These are phyloP conservation scores for Melipona beecheii DNA, from an alignment of 2,888 invertebrate genomes.

Conservation along the genomic window DNA sequence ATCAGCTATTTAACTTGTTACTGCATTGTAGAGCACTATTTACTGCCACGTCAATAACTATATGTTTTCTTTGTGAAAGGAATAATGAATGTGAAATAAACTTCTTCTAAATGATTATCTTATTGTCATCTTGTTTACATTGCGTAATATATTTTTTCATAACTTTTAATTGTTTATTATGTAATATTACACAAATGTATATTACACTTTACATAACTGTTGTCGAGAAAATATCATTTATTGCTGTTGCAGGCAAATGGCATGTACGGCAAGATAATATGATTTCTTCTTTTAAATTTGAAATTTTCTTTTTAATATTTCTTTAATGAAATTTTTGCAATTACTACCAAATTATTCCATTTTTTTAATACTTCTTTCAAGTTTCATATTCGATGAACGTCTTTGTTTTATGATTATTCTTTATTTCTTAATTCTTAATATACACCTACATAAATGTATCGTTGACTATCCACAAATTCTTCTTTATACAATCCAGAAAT, in stretches of 20 bases:
- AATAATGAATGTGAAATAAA: neutral
- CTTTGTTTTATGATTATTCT: neutral
- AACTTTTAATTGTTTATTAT: neutral
- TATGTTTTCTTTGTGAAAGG: neutral
- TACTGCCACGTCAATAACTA: neutral
- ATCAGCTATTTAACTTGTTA: conserved; percentile 29
- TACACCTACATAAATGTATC: neutral
- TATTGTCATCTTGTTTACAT: neutral
- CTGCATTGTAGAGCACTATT: neutral
- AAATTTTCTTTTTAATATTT: neutral
- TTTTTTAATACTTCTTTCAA: neutral
- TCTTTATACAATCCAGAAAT: neutral
- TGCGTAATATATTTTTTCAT: neutral
- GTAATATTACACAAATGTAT: neutral
- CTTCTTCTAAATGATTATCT: neutral
- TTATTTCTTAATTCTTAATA: neutral
- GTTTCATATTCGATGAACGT: neutral
- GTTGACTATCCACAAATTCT: neutral
- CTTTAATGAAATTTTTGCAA: neutral
- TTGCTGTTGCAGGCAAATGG: neutral
- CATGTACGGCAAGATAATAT: neutral
- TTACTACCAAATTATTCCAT: neutral
- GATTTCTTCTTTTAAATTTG: neutral
- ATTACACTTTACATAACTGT: neutral
- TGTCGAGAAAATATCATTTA: neutral